phyloP scores from a whole-genome alignment of 2,113 vertebrate genomes.

The Gymnocephalus cernua region DNA sequence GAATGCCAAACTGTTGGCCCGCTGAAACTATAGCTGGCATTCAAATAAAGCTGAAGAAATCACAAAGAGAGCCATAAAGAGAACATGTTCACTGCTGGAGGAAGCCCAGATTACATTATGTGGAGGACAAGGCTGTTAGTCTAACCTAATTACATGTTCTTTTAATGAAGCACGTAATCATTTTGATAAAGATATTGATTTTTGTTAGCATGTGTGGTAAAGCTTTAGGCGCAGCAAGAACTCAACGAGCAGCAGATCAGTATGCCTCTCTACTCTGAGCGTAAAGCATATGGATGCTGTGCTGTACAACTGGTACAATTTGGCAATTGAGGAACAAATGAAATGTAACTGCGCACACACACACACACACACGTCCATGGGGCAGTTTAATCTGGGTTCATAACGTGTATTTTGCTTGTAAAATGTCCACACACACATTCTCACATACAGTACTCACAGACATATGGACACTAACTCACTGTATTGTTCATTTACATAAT shows the following conservation, averaged over 20 bases:
- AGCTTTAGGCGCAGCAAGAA: constrained; percentile 16
- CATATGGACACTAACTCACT: background rate
- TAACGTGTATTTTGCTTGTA: background rate
- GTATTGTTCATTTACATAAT: constrained; percentile 13
- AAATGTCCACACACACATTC: constrained; percentile 16
- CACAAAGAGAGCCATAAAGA: background rate
- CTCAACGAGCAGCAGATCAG: constrained; percentile 44
- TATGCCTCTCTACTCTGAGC: constrained; percentile 23
- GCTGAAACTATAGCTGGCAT: background rate
- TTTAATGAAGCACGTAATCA: constrained; percentile 2
- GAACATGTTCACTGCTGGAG: background rate
- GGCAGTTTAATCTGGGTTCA: constrained; percentile 4
- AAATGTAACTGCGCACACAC: constrained; percentile 20
- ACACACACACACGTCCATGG: background rate
- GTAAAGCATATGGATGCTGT: background rate
- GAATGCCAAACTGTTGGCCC: background rate
- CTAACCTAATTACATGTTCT: constrained; percentile 12
- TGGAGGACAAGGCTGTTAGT: background rate
- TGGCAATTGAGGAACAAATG: constrained; percentile 7
- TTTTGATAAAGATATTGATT: constrained; percentile 40
- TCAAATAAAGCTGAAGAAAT: background rate
- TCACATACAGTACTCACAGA: background rate
- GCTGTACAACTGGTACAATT: background rate
- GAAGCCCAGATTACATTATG: constrained; percentile 14
- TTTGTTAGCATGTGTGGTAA: constrained; percentile 12